Percentiles rank a stretch among this genome's conserved stretches.
Evolutionary conservation across 2,888 invertebrate genomes (phyloP).

Genomic region (Synanthedon tipuliformis): DNA sequence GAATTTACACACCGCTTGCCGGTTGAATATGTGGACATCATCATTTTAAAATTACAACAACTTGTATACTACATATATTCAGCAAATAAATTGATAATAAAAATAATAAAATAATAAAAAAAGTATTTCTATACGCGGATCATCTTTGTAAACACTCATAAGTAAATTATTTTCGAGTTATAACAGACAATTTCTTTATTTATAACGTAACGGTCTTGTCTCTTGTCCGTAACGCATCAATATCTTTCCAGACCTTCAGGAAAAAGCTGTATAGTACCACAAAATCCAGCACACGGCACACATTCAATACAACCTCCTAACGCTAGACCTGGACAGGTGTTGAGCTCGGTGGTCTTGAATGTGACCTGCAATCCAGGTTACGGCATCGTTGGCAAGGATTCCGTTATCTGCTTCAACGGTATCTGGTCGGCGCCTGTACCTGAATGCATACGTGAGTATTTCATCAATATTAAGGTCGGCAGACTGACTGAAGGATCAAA

Average conservation of each 20-base stretch:
- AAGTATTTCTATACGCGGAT: too few species aligned
- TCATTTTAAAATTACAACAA: too few species aligned
- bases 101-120: too few species aligned
- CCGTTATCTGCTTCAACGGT: constrained; percentile 28
- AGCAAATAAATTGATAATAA: too few species aligned
- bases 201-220: too few species aligned
- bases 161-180: too few species aligned
- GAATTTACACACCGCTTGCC: too few species aligned
- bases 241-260: constrained; percentile 12
- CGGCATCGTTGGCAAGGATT: constrained; percentile 14
- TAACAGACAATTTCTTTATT: too few species aligned
- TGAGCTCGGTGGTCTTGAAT: constrained; percentile 20
- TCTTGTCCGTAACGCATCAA: not conserved
- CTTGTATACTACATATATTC: too few species aligned
- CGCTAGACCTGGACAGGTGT: constrained; percentile 26
- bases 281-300: constrained; percentile 28
- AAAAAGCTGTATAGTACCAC: constrained; percentile 32
- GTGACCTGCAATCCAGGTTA: constrained; percentile 33
- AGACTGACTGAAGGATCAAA: not conserved
- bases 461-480: not conserved
- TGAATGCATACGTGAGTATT: constrained; percentile 26
- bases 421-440: constrained; percentile 20
- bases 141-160: too few species aligned
- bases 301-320: constrained; percentile 25
- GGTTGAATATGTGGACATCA: too few species aligned